These are phyloP conservation scores for Potorous gilbertii DNA, from an alignment of 2,797 vertebrate genomes.

Conservation along the genomic window DNA sequence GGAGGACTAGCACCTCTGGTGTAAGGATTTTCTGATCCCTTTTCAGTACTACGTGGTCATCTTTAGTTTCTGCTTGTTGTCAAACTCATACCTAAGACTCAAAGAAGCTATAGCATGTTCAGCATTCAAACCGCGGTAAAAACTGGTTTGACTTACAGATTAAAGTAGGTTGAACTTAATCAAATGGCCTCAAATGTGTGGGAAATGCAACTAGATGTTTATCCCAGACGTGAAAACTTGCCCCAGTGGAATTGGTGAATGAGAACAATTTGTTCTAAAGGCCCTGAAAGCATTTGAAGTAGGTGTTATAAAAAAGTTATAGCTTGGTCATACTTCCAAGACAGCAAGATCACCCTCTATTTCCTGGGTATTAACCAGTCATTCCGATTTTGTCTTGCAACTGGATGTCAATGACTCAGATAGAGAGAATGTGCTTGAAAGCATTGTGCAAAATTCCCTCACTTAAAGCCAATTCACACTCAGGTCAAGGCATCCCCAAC, in stretches of 20 bases:
- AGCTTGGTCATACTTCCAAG: background rate
- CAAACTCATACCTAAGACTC: background rate
- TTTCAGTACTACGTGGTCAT: background rate
- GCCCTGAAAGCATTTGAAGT: background rate
- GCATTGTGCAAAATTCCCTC: background rate
- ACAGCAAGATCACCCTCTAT: background rate
- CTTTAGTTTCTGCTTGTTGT: background rate
- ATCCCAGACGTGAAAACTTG: accelerated
- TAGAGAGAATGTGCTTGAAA: background rate
- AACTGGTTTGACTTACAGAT: background rate
- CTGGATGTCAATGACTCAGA: background rate
- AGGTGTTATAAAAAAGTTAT: background rate
- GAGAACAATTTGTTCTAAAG: background rate
- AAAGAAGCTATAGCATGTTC: background rate
- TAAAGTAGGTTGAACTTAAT: background rate
- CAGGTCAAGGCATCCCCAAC: background rate
- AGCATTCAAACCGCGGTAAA: background rate
- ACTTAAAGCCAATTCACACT: background rate
- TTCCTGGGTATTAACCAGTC: background rate
- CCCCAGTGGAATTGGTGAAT: background rate
- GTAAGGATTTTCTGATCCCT: background rate
- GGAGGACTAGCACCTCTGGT: background rate
- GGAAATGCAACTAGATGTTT: background rate
- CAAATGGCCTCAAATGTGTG: background rate
- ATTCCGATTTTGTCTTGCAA: background rate